These are phyloP conservation scores for Megathymus violae DNA, from an alignment of 1,140 invertebrate species.

Conservation along the genomic window DNA sequence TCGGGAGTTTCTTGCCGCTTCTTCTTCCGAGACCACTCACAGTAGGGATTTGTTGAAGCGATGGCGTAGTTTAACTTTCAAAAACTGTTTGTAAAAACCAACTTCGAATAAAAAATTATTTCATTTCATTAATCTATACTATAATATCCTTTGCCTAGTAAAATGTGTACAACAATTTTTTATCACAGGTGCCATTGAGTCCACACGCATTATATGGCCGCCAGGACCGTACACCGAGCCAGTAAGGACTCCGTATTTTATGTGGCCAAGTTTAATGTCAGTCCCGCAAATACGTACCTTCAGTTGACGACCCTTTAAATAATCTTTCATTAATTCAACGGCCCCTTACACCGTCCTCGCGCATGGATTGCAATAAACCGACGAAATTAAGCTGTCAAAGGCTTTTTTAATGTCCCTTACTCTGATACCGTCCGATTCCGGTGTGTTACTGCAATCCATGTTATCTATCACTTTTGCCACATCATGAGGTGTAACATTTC, in stretches of 20 bases:
- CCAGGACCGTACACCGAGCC: slow-evolving; percentile 16
- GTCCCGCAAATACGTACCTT: background rate
- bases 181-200: slow-evolving; percentile 1
- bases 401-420: slow-evolving; percentile 39
- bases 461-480: slow-evolving; percentile 30
- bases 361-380: slow-evolving; percentile 29
- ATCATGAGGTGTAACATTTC: slow-evolving; percentile 1
- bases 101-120: too few relatives aligned
- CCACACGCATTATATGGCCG: slow-evolving; percentile 13
- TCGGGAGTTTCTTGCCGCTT: too few relatives aligned
- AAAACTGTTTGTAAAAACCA: too few relatives aligned
- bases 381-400: slow-evolving; percentile 36
- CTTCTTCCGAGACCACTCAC: too few relatives aligned
- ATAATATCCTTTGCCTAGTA: too few relatives aligned
- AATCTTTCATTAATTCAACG: slow-evolving; percentile 17
- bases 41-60: too few relatives aligned
- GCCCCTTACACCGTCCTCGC: slow-evolving; percentile 31
- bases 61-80: too few relatives aligned
- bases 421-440: slow-evolving; percentile 32
- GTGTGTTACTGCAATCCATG: slow-evolving; percentile 26
- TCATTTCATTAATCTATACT: too few relatives aligned
- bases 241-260: slow-evolving; percentile 19
- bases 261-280: background rate
- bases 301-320: background rate
- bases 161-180: too few relatives aligned